Percentiles rank a stretch among this genome's conserved stretches.
Evolutionary conservation across 2,888 invertebrate species (phyloP).

Genomic region (Lypha dubia): DNA sequence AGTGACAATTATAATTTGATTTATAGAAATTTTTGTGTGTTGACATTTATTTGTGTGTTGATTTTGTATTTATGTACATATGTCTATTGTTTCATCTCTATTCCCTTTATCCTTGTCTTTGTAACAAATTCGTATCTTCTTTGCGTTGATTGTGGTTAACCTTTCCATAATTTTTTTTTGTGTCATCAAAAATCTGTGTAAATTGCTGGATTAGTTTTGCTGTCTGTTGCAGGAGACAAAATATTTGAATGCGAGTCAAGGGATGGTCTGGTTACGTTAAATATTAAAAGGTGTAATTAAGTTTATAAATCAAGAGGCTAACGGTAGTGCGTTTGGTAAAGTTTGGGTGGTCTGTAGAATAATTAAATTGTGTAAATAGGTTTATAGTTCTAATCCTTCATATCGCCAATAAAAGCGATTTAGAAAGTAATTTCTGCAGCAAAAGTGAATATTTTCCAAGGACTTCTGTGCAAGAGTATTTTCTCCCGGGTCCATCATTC

Average conservation of each 20-base stretch:
- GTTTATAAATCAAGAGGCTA: slow-evolving; percentile 49
- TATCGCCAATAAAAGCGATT: too few species aligned
- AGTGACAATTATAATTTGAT: slow-evolving; percentile 72
- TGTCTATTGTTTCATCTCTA: slow-evolving; percentile 30
- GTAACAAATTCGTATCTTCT: slow-evolving; percentile 41
- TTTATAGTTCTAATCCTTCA: too few species aligned
- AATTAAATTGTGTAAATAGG: too few species aligned
- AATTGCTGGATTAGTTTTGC: slow-evolving; percentile 61
- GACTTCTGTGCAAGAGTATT: too few species aligned
- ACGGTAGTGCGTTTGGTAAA: too few species aligned
- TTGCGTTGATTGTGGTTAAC: slow-evolving; percentile 64
- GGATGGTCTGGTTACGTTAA: slow-evolving; percentile 13
- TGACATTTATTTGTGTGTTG: slow-evolving; percentile 71
- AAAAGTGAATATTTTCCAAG: too few species aligned
- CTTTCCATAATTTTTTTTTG: slow-evolving; percentile 58
- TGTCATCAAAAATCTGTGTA: slow-evolving; percentile 63
- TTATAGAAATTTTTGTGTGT: slow-evolving; percentile 68
- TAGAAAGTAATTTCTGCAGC: too few species aligned
- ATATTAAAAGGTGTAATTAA: slow-evolving; percentile 14
- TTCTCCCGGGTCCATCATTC: too few species aligned
- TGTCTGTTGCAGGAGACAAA: neutral
- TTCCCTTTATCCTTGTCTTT: neutral
- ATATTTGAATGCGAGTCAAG: neutral
- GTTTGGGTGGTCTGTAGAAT: too few species aligned
- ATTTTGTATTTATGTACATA: slow-evolving; percentile 25